phyloP scores from a whole-genome alignment of 2,113 vertebrate species.

The Thunnus maccoyii region DNA sequence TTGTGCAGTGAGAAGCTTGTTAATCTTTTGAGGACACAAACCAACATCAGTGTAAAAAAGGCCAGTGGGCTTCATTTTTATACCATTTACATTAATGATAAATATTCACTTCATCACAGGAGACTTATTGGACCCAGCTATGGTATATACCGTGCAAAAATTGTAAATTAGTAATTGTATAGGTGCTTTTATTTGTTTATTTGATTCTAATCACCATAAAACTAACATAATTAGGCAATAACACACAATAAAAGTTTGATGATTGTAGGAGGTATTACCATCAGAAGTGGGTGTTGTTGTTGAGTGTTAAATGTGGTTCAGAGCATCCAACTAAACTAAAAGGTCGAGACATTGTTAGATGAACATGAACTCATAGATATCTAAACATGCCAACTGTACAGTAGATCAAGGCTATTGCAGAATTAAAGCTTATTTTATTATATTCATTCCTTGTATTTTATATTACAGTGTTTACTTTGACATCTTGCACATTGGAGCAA shows the following conservation, averaged over 20 bases:
- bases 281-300: too few species aligned
- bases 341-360: too few species aligned
- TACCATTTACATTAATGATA: not conserved
- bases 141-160: not conserved
- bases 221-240: not conserved
- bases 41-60: not conserved
- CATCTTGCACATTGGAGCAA: not conserved
- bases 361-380: too few species aligned
- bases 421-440: too few species aligned
- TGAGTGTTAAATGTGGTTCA: too few species aligned
- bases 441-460: too few species aligned
- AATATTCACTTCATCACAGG: not conserved
- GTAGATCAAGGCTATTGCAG: too few species aligned
- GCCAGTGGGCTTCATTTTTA: constrained; percentile 17
- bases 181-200: too few species aligned
- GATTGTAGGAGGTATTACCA: not conserved
- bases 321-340: too few species aligned
- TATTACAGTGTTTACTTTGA: not conserved
- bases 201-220: not conserved
- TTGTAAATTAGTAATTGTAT: not conserved
- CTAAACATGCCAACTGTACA: too few species aligned
- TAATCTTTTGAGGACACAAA: constrained; percentile 43
- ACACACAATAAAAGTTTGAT: not conserved
- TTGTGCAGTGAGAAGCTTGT: constrained; percentile 29
- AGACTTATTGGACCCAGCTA: not conserved